These are phyloP conservation scores for Brachymystax lenok DNA, from an alignment of 2,797 vertebrate species.

Conservation along the genomic window DNA sequence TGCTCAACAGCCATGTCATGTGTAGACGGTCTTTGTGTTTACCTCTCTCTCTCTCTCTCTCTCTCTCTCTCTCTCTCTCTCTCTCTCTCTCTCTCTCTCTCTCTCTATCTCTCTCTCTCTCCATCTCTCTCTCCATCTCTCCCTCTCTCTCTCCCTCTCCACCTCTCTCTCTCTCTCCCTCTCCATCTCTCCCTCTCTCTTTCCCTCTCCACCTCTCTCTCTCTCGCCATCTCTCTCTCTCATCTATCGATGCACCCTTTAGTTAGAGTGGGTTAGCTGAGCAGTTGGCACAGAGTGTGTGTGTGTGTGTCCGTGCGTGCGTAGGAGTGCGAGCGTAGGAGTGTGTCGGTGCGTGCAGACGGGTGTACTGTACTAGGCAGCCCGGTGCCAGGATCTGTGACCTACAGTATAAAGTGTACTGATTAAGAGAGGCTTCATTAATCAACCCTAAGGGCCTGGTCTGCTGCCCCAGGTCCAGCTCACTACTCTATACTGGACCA, in stretches of 20 bases:
- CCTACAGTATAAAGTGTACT: not conserved
- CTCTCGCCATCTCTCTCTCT: not conserved
- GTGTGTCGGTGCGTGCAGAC: constrained; percentile 7
- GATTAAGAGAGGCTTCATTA: not conserved
- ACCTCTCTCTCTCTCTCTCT: not conserved
- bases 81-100: not conserved
- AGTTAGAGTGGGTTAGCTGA: not conserved
- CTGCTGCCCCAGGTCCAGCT: not conserved
- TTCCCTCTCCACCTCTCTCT: no score
- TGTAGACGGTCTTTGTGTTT: constrained; percentile 8
- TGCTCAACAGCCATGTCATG: not conserved
- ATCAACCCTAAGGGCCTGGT: not conserved
- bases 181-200: not conserved
- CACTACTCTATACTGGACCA: not conserved
- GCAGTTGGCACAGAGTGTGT: constrained; percentile 2
- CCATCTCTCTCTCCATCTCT: not conserved
- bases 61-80: not conserved
- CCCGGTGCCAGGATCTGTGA: not conserved
- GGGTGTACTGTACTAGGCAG: not conserved
- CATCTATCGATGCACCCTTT: not conserved
- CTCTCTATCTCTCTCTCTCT: not conserved
- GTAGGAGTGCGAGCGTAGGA: not conserved
- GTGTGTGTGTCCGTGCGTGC: constrained; percentile 2
- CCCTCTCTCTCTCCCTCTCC: not conserved
- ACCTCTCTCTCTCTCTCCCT: not conserved